A percentile compares a stretch with the other conserved stretches of the same genome.
Evolutionary conservation across 1,140 invertebrate genomes (phyloP).

Genomic region (Musca vetustissima): DNA sequence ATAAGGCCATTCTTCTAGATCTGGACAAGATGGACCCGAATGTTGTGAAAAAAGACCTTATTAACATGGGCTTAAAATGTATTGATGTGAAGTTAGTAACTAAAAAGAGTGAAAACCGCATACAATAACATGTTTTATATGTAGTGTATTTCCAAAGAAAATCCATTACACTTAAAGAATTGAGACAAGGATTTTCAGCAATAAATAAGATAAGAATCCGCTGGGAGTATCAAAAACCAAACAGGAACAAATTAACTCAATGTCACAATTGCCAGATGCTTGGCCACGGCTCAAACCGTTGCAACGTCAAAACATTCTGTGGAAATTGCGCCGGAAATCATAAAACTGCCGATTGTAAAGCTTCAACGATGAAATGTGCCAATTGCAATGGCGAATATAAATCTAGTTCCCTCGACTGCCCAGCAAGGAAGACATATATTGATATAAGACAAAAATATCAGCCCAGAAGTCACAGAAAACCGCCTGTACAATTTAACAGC

Average conservation of each 20-base stretch:
- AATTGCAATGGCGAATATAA: not conserved
- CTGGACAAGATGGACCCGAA: too few species aligned
- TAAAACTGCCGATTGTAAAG: not conserved
- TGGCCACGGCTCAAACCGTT: not conserved
- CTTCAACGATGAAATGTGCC: not conserved
- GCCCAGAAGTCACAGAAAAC: not conserved
- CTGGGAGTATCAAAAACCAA: not conserved
- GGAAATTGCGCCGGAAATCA: not conserved
- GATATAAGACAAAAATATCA: not conserved
- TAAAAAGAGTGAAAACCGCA: too few species aligned
- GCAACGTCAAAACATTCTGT: not conserved
- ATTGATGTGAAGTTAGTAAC: too few species aligned
- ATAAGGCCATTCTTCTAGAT: too few species aligned
- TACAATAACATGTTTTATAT: too few species aligned
- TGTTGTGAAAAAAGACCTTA: too few species aligned
- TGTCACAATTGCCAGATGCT: conserved; percentile 1
- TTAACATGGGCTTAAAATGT: too few species aligned
- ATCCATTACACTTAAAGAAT: not conserved
- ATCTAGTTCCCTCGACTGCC: not conserved
- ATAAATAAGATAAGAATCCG: not conserved
- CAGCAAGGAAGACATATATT: not conserved
- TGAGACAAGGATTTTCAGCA: not conserved
- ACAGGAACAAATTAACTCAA: not conserved
- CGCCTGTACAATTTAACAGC: not conserved
- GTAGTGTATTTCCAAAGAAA: too few species aligned